Base-by-base conservation (phyloP, 2,113 vertebrate genomes). In the Bubo scandiacus region DNA sequence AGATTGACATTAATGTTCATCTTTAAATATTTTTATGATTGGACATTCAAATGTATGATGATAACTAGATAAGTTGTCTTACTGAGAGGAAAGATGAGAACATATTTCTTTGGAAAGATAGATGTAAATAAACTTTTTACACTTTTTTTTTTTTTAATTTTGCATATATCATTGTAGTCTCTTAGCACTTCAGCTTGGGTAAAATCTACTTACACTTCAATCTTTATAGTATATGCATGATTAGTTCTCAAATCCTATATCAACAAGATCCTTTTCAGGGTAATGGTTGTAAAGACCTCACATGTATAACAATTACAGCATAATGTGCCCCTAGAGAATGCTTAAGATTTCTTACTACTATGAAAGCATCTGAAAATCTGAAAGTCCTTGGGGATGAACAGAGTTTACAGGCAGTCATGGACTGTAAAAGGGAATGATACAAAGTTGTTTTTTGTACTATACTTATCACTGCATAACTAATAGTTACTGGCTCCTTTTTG, bases 211-310 rank as follows among this genome's bases (percentile, higher is more conserved):
- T 95, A 57, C 30, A 30, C 45, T 72, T 88, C 71, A 80, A 2
- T 87, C 73, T 90, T 89, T 75, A 26, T 42, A 51, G n/a, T 65
- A 30, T 70, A 66, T 88, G 74, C 70, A 73, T 94, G 73, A 91
- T 95, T 94, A 87, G 42, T 85, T 94, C 78, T 90, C 89, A 88
- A 85, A 82, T 84, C 54, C 66, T 90, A 10, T 77, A 90, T 95
- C 89, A 91, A 75, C 57, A 92, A 82, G 86, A 82, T 90, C 70
- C 51, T 85, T 95, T 90, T 57, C 66, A 75, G 82, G 74, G 78
- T 85, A 85, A 91, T 72, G 81, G 20, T 68, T 84, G 49, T 91
- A 91, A 95, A 91, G 88, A 89, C 83, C 81, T 96, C 4, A 0
- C 70, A 62, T 84, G 20, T 97, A 85, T 85, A 89, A 77, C 77